Base-by-base conservation (phyloP, 2,113 vertebrate species). In the Cygnus buccinator region DNA sequence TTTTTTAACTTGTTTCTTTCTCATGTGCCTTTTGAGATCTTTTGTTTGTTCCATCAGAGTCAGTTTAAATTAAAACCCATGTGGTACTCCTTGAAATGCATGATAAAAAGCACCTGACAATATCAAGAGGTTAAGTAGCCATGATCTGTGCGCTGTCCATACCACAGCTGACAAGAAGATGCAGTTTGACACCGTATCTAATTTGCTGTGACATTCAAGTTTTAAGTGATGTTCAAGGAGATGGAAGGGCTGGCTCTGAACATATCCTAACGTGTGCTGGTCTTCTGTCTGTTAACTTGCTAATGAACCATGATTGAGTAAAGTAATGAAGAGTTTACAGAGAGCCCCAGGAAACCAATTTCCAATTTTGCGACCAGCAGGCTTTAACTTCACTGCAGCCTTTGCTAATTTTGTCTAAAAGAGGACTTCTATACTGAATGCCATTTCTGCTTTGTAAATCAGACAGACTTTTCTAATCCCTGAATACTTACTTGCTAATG, bases 271-370 rank as follows among this genome's bases (percentile, higher is more conserved):
- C 0, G 87, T 98, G 95, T 93, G 96, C 89, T 85, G 94, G 97
- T 98, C 98, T 97, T 98, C 98, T 98, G 98, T 98, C 98, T 98
- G 98, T 98, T 98, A 98, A 98, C 98, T 98, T 97, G 93, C 98
- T 99, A 99, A 99, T 99, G 98, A 99, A 98, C 96, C 98, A 97
- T 98, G 96, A 98, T 98, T 98, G 93, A 96, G 95, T 97, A 98
- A 98, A 98, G 98, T 98, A 98, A 99, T 98, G 98, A 98, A 96
- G 97, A 98, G 98, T 99, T 99, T 98, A 98, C 98, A 98, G 97
- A 98, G 96, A 98, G 98, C 98, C 98, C 98, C 97, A 97, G 98
- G 98, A 99, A 98, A 98, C 97, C 98, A 97, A 97, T 98, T 97
- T 98, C 97, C 97, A 98, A 98, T 98, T 98, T 98, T 98, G 98